Evolutionary conservation across 2,888 invertebrate genomes (phyloP).

Genomic region (Tetramorium bicarinatum): DNA sequence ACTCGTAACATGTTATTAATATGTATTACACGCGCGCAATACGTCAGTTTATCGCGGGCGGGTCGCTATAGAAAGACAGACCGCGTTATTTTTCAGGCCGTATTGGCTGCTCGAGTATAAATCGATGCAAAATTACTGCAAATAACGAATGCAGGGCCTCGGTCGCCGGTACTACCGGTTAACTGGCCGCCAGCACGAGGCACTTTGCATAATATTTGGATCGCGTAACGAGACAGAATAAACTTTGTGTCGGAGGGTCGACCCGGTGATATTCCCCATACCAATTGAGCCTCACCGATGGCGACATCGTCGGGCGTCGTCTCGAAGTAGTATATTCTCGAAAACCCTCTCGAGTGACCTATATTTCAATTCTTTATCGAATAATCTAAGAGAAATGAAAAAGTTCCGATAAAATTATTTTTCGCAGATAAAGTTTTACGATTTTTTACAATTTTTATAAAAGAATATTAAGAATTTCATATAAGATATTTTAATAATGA

Average conservation of each 20-base stretch:
- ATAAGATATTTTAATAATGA: not conserved
- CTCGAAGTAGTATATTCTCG: not conserved
- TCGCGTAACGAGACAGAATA: constrained; percentile 79
- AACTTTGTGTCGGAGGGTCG: constrained; percentile 64
- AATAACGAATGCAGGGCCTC: constrained; percentile 73
- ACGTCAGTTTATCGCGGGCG: constrained; percentile 54
- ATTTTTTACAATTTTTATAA: not conserved
- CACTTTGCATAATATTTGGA: constrained; percentile 81
- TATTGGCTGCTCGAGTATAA: constrained; percentile 71
- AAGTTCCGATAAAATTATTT: not conserved
- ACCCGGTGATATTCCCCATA: constrained; percentile 68
- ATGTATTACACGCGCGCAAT: constrained; percentile 51
- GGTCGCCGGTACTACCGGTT: constrained; percentile 67
- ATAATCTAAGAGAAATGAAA: constrained; percentile 7
- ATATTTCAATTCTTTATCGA: constrained; percentile 1
- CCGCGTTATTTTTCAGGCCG: constrained; percentile 64
- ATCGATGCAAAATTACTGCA: constrained; percentile 78
- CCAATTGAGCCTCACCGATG: constrained; percentile 23
- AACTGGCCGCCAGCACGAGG: constrained; percentile 76
- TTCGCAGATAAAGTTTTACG: not conserved
- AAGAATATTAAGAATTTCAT: not conserved
- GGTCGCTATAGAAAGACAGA: constrained; percentile 13
- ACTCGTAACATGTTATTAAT: constrained; percentile 42
- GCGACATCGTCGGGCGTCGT: constrained; percentile 6
- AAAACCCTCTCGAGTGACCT: not conserved